A percentile compares a stretch with the other conserved stretches of the same genome.
phyloP scores from a whole-genome alignment of 1,140 invertebrate genomes.

The Drosophila dunni region DNA sequence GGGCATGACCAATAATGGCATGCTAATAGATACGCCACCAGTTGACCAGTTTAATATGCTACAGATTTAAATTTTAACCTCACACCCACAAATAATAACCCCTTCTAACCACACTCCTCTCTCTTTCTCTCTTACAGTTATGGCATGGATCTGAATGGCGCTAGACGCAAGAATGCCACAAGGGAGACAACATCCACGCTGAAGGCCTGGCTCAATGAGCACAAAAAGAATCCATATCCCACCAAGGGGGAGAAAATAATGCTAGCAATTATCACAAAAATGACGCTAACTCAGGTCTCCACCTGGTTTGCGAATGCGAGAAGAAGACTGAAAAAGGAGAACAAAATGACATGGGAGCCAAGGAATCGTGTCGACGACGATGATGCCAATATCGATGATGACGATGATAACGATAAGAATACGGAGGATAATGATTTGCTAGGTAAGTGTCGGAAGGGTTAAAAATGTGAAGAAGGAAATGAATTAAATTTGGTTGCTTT shows the following conservation, averaged over 20 bases:
- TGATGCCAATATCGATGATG: constrained; percentile 93
- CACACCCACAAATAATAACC: neutral
- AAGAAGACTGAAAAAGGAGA: constrained; percentile 98
- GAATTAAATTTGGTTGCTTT: too few species aligned
- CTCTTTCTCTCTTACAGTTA: constrained; percentile 87
- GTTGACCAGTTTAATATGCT: constrained; percentile 22
- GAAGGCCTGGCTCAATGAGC: constrained; percentile 99
- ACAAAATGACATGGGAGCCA: constrained; percentile 99
- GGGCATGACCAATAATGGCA: constrained; percentile 10
- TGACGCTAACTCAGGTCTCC: constrained; percentile 99
- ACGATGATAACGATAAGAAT: constrained; percentile 90
- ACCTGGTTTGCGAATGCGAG: constrained; percentile 99
- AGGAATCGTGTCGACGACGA: constrained; percentile 95
- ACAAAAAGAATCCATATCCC: constrained; percentile 99
- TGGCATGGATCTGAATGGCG: constrained; percentile 95
- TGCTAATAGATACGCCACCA: constrained; percentile 12
- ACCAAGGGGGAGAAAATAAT: constrained; percentile 99
- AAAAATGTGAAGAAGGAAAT: neutral
- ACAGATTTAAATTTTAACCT: constrained; percentile 8
- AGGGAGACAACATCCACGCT: constrained; percentile 98
- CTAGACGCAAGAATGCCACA: constrained; percentile 98
- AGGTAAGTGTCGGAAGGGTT: constrained; percentile 86
- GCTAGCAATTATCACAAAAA: constrained; percentile 99
- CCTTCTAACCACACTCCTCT: constrained; percentile 13
- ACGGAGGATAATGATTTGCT: constrained; percentile 92